These are phyloP conservation scores for Himalopsyche japonica DNA, from an alignment of 2,888 invertebrate species.

Conservation along the genomic window DNA sequence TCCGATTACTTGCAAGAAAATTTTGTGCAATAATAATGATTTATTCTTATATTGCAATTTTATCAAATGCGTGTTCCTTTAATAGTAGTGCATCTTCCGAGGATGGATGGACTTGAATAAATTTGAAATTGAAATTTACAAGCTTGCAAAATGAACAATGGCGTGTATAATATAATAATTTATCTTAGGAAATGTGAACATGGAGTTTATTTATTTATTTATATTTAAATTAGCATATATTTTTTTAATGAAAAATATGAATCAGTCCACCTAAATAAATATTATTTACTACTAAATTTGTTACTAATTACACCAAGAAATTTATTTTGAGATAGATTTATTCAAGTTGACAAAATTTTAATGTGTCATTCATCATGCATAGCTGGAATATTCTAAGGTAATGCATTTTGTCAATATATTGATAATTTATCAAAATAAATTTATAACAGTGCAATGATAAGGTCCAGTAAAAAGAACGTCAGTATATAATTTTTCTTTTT, in stretches of 20 bases:
- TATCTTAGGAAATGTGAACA: not conserved
- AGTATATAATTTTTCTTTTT: no score
- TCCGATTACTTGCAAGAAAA: not conserved
- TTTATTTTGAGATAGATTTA: not conserved
- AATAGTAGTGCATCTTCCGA: not conserved
- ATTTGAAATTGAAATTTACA: not conserved
- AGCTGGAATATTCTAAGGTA: not conserved
- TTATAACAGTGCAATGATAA: not conserved
- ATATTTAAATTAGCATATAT: not conserved
- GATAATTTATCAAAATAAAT: not conserved
- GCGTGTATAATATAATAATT: not conserved
- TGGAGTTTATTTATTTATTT: not conserved
- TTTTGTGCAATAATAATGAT: not conserved
- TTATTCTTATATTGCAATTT: not conserved
- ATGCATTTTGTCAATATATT: not conserved
- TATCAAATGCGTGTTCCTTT: not conserved
- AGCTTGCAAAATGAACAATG: not conserved
- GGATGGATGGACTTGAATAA: not conserved
- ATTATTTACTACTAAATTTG: not conserved
- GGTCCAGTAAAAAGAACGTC: not conserved
- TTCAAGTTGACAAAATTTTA: not conserved
- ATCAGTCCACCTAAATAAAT: not conserved
- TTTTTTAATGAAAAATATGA: not conserved
- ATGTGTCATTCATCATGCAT: not conserved
- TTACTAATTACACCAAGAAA: not conserved